Evolutionary conservation across 2,113 vertebrate species (phyloP), one percentile per base, ranked within the genome.

Genomic region (Ceyx margarethae): DNA sequence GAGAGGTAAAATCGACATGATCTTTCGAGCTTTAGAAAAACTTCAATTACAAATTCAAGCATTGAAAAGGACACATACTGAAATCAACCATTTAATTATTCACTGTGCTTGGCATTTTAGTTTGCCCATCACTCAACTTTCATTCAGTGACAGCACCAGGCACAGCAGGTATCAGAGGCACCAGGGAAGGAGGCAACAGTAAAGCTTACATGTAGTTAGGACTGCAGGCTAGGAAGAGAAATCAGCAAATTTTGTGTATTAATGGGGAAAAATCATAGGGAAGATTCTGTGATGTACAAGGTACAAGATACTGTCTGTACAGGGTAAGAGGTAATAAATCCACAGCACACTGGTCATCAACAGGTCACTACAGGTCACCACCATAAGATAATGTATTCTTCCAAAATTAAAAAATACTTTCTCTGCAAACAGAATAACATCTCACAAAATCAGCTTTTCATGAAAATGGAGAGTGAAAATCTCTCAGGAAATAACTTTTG

Each of bases 401-500:
- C 31, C 26, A 67, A 94, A 67, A 81, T 18, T 53, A 20, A 81
- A 85, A 74, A 69, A 65, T 28, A 53, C 5, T 48, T 86, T 31
- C 15, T 90, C 29, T 67, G 57, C 73, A 93, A 88, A 81, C 46
- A 80, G 15, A 81, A 45, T 31, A 80, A 33, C 19, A 83, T 61
- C 22, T 88, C 42, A 61, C 19, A 91, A 84, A 75, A 71, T 15
- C 43, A 79, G 33, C n/a, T 81, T 60, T 75, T 72, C 28, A 65
- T 42, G 26, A 91, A 77, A 85, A 83, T 4, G 7, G 64, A 82
- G 73, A 91, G 60, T 15, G 56, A 77, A 88, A 90, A 85, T 58
- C 40, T 71, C 72, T 91, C 40, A 81, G 80, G 73, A 95, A 93
- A 88, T 79, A 91, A 80, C 71, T 91, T 84, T 8, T 64, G 65